phyloP scores from a whole-genome alignment of 2,888 invertebrate genomes.

The Podabrus alpinus region DNA sequence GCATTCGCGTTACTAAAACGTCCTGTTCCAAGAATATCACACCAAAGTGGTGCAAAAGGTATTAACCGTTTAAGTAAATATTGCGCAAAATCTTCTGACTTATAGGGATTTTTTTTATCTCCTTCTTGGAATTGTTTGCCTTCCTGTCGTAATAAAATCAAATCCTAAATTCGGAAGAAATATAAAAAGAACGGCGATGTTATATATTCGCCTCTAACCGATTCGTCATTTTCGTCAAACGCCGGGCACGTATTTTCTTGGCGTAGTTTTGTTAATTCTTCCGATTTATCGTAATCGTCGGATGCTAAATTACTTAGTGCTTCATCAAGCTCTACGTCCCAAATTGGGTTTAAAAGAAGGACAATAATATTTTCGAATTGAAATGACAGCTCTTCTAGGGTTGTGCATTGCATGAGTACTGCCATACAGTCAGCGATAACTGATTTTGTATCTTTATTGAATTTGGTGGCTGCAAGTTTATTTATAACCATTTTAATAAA shows the following conservation, averaged over 20 bases:
- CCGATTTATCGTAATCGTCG: too few species aligned
- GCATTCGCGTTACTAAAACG: background rate
- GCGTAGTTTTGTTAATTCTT: too few species aligned
- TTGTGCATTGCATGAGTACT: background rate
- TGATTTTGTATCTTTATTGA: background rate
- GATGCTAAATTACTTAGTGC: background rate
- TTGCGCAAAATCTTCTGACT: background rate
- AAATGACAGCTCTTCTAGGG: background rate
- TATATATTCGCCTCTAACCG: background rate
- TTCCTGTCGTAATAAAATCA: background rate
- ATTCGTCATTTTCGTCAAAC: background rate
- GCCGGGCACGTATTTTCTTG: background rate
- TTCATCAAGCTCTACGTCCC: background rate
- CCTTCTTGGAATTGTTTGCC: too few species aligned
- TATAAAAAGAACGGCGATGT: background rate
- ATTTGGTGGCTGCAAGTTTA: background rate
- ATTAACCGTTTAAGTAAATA: background rate
- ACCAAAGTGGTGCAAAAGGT: background rate
- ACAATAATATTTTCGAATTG: background rate
- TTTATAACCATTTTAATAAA: background rate
- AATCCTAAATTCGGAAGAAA: background rate
- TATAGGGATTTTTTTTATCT: background rate
- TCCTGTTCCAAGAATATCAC: background rate
- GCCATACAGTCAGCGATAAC: background rate
- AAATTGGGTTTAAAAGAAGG: background rate